These are phyloP conservation scores for Nomada hirtipes DNA, from an alignment of 2,888 invertebrate species.

Conservation along the genomic window DNA sequence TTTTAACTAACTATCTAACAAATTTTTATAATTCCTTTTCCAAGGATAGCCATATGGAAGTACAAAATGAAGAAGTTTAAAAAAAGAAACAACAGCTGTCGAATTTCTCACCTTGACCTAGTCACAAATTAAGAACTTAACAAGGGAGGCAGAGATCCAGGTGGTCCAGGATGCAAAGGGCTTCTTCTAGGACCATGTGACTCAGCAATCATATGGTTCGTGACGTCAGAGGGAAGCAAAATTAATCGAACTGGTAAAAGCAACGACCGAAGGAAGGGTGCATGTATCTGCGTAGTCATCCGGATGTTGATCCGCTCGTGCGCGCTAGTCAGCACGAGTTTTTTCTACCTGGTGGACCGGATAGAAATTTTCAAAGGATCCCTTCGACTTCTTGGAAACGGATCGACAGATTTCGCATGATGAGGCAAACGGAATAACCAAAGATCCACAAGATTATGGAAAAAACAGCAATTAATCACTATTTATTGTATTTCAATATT, in stretches of 20 bases:
- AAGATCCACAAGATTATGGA: not conserved
- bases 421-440: conserved; percentile 1
- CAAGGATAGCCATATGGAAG: too few relatives aligned
- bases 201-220: conserved; percentile 56
- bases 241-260: conserved; percentile 47
- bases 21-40: too few relatives aligned
- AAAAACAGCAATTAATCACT: not conserved
- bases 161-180: conserved; percentile 35
- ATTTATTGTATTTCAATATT: not conserved
- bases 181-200: conserved; percentile 43
- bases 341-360: conserved; percentile 38
- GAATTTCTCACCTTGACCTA: not conserved
- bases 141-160: conserved; percentile 11
- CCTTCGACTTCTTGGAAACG: conserved; percentile 29
- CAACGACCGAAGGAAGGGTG: conserved; percentile 35
- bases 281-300: conserved; percentile 11
- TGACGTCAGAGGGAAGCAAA: conserved; percentile 59
- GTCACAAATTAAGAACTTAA: conserved; percentile 6
- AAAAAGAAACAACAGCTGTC: not conserved
- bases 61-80: too few relatives aligned
- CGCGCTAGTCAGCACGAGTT: conserved; percentile 22
- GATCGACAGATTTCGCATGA: conserved; percentile 32
- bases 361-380: conserved; percentile 43
- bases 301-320: conserved; percentile 35
- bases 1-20: too few relatives aligned